phyloP scores from a whole-genome alignment of 1,140 invertebrate genomes.

The Archegozetes longisetosus region DNA sequence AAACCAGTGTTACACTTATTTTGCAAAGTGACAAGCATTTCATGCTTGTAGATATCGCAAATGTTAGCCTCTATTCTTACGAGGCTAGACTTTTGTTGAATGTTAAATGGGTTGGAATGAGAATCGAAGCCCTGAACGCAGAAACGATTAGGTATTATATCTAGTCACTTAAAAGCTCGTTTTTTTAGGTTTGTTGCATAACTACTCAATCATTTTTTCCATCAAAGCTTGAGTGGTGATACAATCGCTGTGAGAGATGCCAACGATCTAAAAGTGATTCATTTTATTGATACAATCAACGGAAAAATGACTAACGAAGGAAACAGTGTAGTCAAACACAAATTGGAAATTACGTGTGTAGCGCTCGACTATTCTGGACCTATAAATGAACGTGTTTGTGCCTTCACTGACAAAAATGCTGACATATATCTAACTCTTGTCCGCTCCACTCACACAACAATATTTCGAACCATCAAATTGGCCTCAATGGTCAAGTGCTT shows the following conservation, averaged over 20 bases:
- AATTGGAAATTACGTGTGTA: constrained; percentile 47
- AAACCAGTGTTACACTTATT: constrained; percentile 58
- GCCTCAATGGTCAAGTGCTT: constrained; percentile 60
- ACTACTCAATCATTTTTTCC: no score
- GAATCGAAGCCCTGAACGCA: constrained; percentile 43
- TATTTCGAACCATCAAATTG: constrained; percentile 47
- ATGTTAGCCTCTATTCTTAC: constrained; percentile 65
- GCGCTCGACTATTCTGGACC: constrained; percentile 60
- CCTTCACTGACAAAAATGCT: constrained; percentile 61
- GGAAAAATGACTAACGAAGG: constrained; percentile 44
- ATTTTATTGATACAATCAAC: constrained; percentile 63
- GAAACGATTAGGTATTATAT: constrained; percentile 29
- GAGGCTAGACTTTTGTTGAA: constrained; percentile 61
- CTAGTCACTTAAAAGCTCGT: no score
- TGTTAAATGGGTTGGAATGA: constrained; percentile 59
- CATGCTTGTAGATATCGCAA: constrained; percentile 56
- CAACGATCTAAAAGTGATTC: constrained; percentile 59
- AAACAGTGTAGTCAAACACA: constrained; percentile 25
- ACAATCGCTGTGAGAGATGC: constrained; percentile 65
- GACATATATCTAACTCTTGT: constrained; percentile 59
- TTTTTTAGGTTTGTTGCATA: no score
- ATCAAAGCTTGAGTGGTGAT: constrained; percentile 54
- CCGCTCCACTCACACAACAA: constrained; percentile 38
- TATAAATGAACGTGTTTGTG: constrained; percentile 48
- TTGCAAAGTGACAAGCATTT: constrained; percentile 63